Base-by-base conservation (phyloP, 1,140 invertebrate species). In the Drosophila lacertosa region DNA sequence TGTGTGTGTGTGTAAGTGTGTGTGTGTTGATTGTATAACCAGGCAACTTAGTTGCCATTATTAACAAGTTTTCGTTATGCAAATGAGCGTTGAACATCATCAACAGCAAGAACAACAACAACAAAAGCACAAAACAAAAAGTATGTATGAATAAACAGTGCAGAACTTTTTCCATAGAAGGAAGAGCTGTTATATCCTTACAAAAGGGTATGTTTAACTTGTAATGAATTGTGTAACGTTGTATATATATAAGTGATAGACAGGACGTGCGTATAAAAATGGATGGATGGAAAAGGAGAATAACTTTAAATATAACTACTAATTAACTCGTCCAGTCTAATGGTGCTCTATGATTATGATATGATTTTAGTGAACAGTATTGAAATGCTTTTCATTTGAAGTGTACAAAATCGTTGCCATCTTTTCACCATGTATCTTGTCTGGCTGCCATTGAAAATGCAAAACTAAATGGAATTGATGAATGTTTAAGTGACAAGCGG, bases 61-160 rank as follows among this genome's bases (percentile, higher is more conserved):
- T 82, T 82, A 77, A 76, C 81, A 84, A 84, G 73, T 86, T 82
- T 76, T 69, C 73, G 51, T 58, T 86, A 84, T 84, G 80, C 76
- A 84, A 84, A 84, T 84, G 59, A 80, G 71, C 45, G 13, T 29
- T 33, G 42, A 48, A 48, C 32, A 65, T 16, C 35, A 66, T 29
- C 51, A 70, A 13, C 37, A 57, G n/a, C 51, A 47, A 29, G 33
- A 35, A 29, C n/a, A 32, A 11, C 11, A 7, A 26, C 32, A 40
- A 26, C 24, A n/a, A 35, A 4, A 9, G 22, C 40, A 42, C 40
- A 42, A 20, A 44, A 54, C 59, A 69, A 32, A 63, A 63, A 45
- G 24, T 53, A 63, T 53, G 24, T 53, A 63, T 69, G 48, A 39
- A 48, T 42, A 24, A 33, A 40, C 50, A 77, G 33, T 3, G 26